A percentile compares a stretch with the other conserved stretches of the same genome.
phyloP scores from a whole-genome alignment of 2,888 invertebrate genomes.

The Malthinus seriepunctatus region DNA sequence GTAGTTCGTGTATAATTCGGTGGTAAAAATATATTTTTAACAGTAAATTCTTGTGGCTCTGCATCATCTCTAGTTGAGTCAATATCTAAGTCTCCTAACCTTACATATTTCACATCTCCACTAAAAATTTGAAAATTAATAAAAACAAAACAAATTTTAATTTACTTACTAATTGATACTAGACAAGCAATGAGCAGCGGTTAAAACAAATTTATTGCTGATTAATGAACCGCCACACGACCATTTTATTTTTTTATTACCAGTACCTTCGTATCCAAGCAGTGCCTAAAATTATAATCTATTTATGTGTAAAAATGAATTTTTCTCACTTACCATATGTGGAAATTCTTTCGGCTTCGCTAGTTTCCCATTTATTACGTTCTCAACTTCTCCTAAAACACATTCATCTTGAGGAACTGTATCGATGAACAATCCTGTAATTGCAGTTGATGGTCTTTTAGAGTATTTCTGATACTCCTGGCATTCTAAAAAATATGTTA shows the following conservation, averaged over 20 bases:
- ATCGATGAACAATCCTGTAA: no score
- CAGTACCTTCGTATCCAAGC: no score
- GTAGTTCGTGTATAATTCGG: constrained; percentile 50
- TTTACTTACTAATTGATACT: no score
- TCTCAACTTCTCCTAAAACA: constrained; percentile 49
- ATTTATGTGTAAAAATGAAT: constrained; percentile 1
- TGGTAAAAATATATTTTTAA: constrained; percentile 47
- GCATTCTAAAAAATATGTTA: constrained; percentile 30
- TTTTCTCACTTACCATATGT: constrained; percentile 58
- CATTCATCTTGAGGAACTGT: constrained; percentile 45
- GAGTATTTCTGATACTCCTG: no score
- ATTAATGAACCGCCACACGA: no score
- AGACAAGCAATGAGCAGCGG: no score
- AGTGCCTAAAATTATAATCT: no score
- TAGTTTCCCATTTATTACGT: constrained; percentile 54
- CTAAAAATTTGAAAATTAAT: constrained; percentile 36
- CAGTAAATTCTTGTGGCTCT: constrained; percentile 42
- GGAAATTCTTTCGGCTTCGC: constrained; percentile 59
- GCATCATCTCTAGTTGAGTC: constrained; percentile 45
- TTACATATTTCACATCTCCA: constrained; percentile 49
- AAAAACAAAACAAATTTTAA: background rate
- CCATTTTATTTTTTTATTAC: constrained; percentile 22
- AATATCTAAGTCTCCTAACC: constrained; percentile 56
- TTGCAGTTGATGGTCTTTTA: no score
- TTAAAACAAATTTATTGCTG: no score